A percentile compares a stretch with the other conserved stretches of the same genome.
Conservation (phyloP, 1,140 invertebrate species). For the Charaxes varanes region DNA sequence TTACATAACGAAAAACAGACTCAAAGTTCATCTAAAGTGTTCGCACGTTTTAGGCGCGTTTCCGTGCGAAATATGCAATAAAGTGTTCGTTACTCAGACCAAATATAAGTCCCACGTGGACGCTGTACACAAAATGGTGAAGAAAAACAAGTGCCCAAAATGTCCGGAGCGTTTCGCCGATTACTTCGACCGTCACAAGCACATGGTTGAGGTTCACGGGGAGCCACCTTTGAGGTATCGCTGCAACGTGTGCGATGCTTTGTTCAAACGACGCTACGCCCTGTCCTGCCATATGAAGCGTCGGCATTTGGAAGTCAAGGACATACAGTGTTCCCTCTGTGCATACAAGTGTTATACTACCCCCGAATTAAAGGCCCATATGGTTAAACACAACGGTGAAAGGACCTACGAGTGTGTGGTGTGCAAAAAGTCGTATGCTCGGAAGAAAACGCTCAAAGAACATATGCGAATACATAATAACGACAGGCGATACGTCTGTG, state of each 20-base stretch:
- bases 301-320: conserved; percentile 37
- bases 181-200: conserved; percentile 38
- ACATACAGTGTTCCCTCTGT: conserved; percentile 32
- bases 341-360: conserved; percentile 37
- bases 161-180: conserved; percentile 39
- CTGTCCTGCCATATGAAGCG: conserved; percentile 32
- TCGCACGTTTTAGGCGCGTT: conserved; percentile 23
- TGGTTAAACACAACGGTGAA: conserved; percentile 79
- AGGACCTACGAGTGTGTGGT: conserved; percentile 69
- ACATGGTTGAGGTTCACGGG: conserved; percentile 41
- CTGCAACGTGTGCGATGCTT: conserved; percentile 39
- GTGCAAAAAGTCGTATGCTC: conserved; percentile 76
- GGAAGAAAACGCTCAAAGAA: conserved; percentile 79
- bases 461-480: conserved; percentile 79
- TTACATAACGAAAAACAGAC: conserved; percentile 34
- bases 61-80: conserved; percentile 33
- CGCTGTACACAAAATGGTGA: conserved; percentile 28
- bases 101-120: conserved; percentile 40
- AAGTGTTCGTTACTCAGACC: conserved; percentile 25
- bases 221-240: conserved; percentile 30
- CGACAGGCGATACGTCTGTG: conserved; percentile 64
- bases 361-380: conserved; percentile 67
- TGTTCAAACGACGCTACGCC: conserved; percentile 25
- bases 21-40: conserved; percentile 32
- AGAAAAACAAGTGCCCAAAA: conserved; percentile 36